Base-by-base conservation (phyloP, 2,113 vertebrate species). In the Mola mola region DNA sequence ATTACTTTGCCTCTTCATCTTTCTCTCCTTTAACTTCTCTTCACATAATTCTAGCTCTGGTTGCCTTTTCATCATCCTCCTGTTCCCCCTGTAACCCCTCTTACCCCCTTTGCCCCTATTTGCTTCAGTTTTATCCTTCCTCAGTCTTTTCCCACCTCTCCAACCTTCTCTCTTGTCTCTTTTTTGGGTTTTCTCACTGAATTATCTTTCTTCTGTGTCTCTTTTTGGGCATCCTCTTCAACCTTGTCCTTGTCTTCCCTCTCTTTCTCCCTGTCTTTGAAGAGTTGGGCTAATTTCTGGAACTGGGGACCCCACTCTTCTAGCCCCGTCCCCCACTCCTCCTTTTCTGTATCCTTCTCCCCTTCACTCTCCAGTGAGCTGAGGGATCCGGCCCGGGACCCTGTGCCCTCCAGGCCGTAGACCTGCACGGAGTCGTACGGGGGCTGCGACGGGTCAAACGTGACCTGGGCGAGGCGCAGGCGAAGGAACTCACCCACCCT, bases 391-490 rank as follows among this genome's bases (percentile, higher is more conserved):
- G 94, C 93, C 10, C 92, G 89, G 19, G 94, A 95, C n/a, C 94
- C 94, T 2, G 89, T 91, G 61, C 95, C 95, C 75, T 95, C 95
- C 55, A 94, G 92, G 52, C 95, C 94, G 6, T 95, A 96, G 60
- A 96, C 92, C 86, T 96, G 95, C 79, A 96, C 94, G 6, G 93
- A 96, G 80, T 96, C 95, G 41, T 95, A 96, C 1, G 95, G 95
- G 0, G 95, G 95, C 82, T 94, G 93, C 0, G 93, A 87, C 13
- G 94, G 94, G 88, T 96, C 95, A 46, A 93, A 91, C 4, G 94
- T 94, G 31, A 94, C 94, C 87, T 96, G 94, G 8, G 90, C 92
- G 6, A 96, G 90, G 11, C 95, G 92, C 37, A 94, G 84, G 0
- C 91, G 91, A 42, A 96, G 76, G 56, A 96, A 93, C 83, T 95